These are phyloP conservation scores for Platanista minor DNA, from an alignment of 2,113 vertebrate species.

Conservation along the genomic window DNA sequence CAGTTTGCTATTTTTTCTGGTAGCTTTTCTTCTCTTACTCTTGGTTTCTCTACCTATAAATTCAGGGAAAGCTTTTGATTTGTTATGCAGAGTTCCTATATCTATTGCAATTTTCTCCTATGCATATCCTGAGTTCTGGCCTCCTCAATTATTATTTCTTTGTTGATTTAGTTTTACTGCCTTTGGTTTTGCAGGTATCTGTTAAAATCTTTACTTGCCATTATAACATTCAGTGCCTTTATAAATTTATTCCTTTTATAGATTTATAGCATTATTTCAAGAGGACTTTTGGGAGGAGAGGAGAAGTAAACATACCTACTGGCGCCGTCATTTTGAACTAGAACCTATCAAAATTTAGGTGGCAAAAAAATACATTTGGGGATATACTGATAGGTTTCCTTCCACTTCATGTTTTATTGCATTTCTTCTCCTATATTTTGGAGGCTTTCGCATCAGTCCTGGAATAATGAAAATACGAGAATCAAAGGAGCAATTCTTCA, in stretches of 20 bases:
- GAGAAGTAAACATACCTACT: background rate
- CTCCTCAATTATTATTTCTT: background rate
- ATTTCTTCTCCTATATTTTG: background rate
- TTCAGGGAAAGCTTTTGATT: background rate
- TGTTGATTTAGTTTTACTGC: background rate
- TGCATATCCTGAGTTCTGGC: background rate
- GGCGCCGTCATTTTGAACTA: background rate
- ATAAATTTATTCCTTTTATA: background rate
- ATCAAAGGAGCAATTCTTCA: background rate
- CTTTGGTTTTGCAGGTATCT: background rate
- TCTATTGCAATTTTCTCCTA: background rate
- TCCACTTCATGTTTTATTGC: background rate
- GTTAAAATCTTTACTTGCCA: slow-evolving; percentile 19
- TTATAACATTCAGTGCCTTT: background rate
- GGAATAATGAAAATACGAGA: background rate
- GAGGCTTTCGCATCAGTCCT: background rate
- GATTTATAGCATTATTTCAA: slow-evolving; percentile 39
- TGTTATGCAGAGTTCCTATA: background rate
- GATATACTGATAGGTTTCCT: background rate
- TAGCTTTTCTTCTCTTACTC: background rate
- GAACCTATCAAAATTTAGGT: slow-evolving; percentile 9
- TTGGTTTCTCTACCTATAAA: background rate
- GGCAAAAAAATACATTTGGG: slow-evolving; percentile 15
- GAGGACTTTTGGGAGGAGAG: background rate
- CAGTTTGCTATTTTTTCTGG: background rate